Evolutionary conservation across 1,140 invertebrate species (phyloP).

Genomic region (Procambarus clarkii): DNA sequence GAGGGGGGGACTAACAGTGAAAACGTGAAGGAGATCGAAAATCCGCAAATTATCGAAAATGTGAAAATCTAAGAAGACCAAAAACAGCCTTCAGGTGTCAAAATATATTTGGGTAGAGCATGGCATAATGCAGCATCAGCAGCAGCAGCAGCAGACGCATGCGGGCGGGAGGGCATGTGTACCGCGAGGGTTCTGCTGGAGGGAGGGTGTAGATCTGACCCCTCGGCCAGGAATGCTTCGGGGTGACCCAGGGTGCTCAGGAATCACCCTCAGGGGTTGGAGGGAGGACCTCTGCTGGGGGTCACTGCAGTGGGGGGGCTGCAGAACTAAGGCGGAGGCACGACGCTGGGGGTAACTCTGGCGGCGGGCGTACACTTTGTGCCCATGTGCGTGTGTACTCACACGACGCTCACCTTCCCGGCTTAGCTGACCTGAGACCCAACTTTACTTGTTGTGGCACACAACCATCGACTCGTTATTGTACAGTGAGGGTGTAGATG

Average conservation of each 20-base stretch:
- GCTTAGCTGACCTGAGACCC: slow-evolving; percentile 65
- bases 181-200: slow-evolving; percentile 49
- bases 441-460: slow-evolving; percentile 49
- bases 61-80: slow-evolving; percentile 60
- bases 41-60: slow-evolving; percentile 54
- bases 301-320: slow-evolving; percentile 42
- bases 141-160: slow-evolving; percentile 61
- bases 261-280: slow-evolving; percentile 53
- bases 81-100: slow-evolving; percentile 55
- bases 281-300: slow-evolving; percentile 52
- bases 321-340: slow-evolving; percentile 42
- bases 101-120: slow-evolving; percentile 46
- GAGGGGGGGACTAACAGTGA: slow-evolving; percentile 16
- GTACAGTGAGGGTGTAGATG: slow-evolving; percentile 34
- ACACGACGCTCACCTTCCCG: slow-evolving; percentile 39
- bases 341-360: slow-evolving; percentile 61
- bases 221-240: slow-evolving; percentile 40
- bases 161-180: slow-evolving; percentile 48
- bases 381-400: slow-evolving; percentile 34
- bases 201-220: slow-evolving; percentile 52
- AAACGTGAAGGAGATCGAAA: slow-evolving; percentile 55
- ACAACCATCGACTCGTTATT: slow-evolving; percentile 35
- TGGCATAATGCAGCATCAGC: slow-evolving; percentile 49
- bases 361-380: slow-evolving; percentile 59
- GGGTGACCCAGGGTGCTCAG: slow-evolving; percentile 41